Evolutionary conservation across 2,113 vertebrate genomes (phyloP).

Genomic region (Pitta sordida): DNA sequence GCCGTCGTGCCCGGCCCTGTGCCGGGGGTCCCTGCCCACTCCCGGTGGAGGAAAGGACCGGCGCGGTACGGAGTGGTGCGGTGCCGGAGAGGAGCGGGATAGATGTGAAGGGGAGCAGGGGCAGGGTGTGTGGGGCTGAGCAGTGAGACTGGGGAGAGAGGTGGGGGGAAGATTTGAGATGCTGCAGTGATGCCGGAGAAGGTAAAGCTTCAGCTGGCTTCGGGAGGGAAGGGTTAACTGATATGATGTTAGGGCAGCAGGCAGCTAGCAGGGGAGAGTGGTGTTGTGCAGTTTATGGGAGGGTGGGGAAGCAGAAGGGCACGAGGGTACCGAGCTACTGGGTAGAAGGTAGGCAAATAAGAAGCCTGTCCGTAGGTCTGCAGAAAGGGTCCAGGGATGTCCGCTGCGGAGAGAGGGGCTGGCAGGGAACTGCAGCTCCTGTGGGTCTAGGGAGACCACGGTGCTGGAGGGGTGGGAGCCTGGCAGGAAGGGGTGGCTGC

Average conservation of each 20-base stretch:
- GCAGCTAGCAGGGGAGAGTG: background rate
- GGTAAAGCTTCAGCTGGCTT: background rate
- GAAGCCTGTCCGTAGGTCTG: background rate
- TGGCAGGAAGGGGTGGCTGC: background rate
- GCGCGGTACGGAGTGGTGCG: background rate
- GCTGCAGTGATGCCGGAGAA: background rate
- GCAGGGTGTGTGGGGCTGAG: background rate
- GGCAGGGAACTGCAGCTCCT: background rate
- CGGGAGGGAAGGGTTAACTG: background rate
- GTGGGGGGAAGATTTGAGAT: background rate
- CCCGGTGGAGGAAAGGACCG: fast-evolving
- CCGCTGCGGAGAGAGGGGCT: background rate
- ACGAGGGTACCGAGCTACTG: background rate
- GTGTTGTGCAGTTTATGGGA: background rate
- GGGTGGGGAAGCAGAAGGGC: background rate
- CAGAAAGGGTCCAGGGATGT: background rate
- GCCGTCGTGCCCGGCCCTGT: fast-evolving
- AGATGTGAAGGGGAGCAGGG: background rate
- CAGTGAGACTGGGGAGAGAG: background rate
- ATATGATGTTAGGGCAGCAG: background rate
- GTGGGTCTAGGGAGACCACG: background rate
- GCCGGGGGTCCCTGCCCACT: background rate
- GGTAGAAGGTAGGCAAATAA: background rate
- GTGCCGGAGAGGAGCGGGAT: background rate
- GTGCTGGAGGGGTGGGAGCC: background rate